Base-by-base conservation (phyloP, 2,888 invertebrate genomes). In the Cyrtodaria siliqua region DNA sequence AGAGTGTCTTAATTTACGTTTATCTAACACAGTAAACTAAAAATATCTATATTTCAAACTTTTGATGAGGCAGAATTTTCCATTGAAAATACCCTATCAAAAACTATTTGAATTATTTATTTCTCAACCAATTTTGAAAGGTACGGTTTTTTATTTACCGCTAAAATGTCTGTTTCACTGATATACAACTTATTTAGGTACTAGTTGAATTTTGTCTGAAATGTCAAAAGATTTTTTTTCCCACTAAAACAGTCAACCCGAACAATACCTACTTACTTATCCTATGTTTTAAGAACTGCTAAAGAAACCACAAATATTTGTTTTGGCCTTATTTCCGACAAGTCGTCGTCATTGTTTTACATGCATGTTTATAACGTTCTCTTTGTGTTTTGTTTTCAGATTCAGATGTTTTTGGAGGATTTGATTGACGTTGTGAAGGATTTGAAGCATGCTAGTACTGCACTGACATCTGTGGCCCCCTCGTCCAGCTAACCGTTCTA, bases 391-490 rank as follows among this genome's bases (percentile, higher is more conserved):
- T 67, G 2, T 61, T 80, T 74, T 53, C 86, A 87, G 87, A 74
- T 87, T 59, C 83, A 86, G 61, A 82, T 85, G 83, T 87, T 86
- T 66, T 50, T 87, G 38, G 82, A 82, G 55, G 86, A 88, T 74
- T 77, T 87, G 18, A 68, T 71, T 20, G 86, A 86, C 62, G 86
- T 87, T 77, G 85, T 86, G 44, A 47, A 70, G 33, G 85, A 87
- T 27, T 73, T 87, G 52, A 86, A 82, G 66, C 68, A 74, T 57
- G 76, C 75, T 44, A 82, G 82, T 50, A 79, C 82, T 8, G 61
- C 68, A 9, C 71, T 79, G 16, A 83, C 86, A 26, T 75, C 78
- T 14, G 61, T 83, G 14, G 83, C 75, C n/a, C 79, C 81, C 9
- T 82, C 86, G 8, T 87, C 86, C 16, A 82, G 79, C 75, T 84